phyloP scores from a whole-genome alignment of 2,797 vertebrate species.

The Pangasius sanitwongsei region DNA sequence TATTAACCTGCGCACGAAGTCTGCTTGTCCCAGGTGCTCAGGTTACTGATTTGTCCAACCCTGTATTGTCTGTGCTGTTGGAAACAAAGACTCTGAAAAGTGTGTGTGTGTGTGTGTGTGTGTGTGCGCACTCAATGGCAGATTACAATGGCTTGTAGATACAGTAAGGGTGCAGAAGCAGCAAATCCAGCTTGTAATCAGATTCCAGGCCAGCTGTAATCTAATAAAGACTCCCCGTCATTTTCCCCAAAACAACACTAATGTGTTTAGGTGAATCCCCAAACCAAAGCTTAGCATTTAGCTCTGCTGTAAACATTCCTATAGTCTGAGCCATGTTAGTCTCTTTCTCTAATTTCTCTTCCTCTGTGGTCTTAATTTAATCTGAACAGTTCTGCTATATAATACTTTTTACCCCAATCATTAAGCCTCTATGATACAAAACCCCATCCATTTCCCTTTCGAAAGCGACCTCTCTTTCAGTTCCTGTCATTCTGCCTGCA shows the following conservation, averaged over 20 bases:
- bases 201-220: constrained; percentile 36
- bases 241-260: constrained; percentile 43
- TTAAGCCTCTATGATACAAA: background rate
- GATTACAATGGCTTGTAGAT: constrained; percentile 17
- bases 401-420: background rate
- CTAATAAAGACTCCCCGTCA: constrained; percentile 31
- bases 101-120: too few relatives aligned
- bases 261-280: constrained; percentile 37
- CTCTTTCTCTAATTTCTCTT: background rate
- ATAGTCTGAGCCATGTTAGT: constrained; percentile 13
- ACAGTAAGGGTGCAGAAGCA: constrained; percentile 32
- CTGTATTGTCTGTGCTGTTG: constrained; percentile 8
- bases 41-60: background rate
- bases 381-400: background rate
- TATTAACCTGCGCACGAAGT: background rate
- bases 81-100: constrained; percentile 1
- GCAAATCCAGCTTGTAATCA: constrained; percentile 46
- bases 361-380: background rate
- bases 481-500: constrained; percentile 8
- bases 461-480: constrained; percentile 18
- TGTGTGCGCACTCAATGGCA: background rate
- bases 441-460: constrained; percentile 7
- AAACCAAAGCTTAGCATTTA: constrained; percentile 29
- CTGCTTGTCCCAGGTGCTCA: background rate
- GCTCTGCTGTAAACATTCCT: constrained; percentile 40